Conservation (phyloP, 2,113 vertebrate genomes). For the Platysternon megacephalum region DNA sequence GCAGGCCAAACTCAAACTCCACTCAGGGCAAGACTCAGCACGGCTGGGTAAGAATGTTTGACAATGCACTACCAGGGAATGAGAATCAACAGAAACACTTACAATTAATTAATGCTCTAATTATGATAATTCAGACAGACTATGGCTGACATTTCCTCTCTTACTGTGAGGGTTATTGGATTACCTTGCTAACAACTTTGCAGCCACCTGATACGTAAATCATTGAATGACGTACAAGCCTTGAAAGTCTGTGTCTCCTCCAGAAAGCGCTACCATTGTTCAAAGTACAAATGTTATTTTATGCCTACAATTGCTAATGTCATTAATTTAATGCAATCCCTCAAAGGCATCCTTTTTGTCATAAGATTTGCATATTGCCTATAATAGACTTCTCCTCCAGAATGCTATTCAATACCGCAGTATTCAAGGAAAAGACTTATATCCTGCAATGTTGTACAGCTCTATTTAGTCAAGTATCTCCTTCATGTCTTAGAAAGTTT, state of each 20-base stretch:
- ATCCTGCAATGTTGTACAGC: neutral
- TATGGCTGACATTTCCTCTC: neutral
- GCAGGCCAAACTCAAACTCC: neutral
- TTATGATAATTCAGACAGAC: neutral
- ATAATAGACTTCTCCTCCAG: neutral
- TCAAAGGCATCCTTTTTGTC: neutral
- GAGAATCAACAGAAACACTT: neutral
- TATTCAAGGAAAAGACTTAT: neutral
- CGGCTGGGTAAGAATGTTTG: neutral
- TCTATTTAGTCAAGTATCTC: neutral
- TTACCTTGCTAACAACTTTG: neutral
- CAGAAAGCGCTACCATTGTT: neutral
- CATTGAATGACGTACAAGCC: neutral
- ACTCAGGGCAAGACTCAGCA: neutral
- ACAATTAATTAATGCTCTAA: neutral
- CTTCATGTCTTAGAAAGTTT: neutral
- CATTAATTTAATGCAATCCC: neutral
- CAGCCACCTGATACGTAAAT: neutral
- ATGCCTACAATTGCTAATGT: neutral
- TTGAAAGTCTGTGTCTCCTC: neutral
- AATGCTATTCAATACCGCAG: neutral
- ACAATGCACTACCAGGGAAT: neutral
- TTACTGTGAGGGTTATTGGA: neutral
- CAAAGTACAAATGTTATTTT: neutral
- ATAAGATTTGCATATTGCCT: neutral